Evolutionary conservation across 2,113 vertebrate genomes (phyloP), one percentile per base, ranked within the genome.

Genomic region (Platysteira castanea): DNA sequence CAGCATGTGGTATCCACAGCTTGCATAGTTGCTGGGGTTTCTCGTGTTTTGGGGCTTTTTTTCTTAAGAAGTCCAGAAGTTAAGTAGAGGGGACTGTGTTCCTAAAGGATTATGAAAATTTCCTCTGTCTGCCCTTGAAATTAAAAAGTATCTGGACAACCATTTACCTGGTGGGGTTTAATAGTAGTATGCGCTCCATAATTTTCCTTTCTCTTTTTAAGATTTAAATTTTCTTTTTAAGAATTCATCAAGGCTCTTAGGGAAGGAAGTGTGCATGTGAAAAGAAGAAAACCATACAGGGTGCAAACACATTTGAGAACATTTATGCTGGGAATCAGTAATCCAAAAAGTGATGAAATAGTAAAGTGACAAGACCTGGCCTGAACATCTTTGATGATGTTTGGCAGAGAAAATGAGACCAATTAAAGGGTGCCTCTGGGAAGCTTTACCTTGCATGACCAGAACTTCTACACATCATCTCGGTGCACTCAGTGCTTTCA

Each of bases 311-410:
- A 14, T 74, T 74, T 84, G 64, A 87, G 91, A 91, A 70, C 61
- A 21, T 87, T 90, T 71, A 39, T 80, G 35, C 85, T 67, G 59
- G 61, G 71, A 93, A 26, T 63, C 86, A 56, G 56, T 88, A 97
- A 96, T 80, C 73, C 79, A 96, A 84, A 95, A 96, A 70, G 49
- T 84, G 87, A 96, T 94, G 92, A 96, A 97, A 97, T 56, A 84
- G 73, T 94, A 26, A 96, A 96, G 90, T 95, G 95, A 94, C 97
- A 97, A 96, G 96, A 96, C 93, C 96, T 97, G 93, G 96, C 97
- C 94, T 95, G 95, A 97, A 97, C 87, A 94, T 94, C 92, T 97
- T 96, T 96, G 93, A 96, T 96, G 92, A 80, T 90, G 81, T 95
- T 97, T 97, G 93, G 96, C 95, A 97, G 80, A 68, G 93, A 96